Evolutionary conservation across 2,888 invertebrate species (phyloP), one percentile per base, ranked within the genome.

Genomic region (Gandaritis pyraliata): DNA sequence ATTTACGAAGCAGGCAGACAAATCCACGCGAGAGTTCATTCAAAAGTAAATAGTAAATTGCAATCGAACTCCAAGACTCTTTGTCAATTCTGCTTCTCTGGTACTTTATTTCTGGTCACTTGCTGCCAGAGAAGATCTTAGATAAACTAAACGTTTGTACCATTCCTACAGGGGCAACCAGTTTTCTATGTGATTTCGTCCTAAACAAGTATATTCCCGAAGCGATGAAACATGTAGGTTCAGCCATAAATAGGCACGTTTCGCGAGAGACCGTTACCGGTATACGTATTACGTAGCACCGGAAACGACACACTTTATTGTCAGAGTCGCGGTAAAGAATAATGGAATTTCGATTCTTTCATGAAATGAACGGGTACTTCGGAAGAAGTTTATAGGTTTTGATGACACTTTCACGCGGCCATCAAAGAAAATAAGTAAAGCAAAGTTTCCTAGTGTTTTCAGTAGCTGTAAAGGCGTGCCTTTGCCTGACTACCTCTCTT

Each of bases 201-300:
- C 29, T 2, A 13, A 33, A 39, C 38, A 16, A 52, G 39, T 56
- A 38, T 65, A 66, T 66, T 68, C 59, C 49, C 52, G 52, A 53
- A 54, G 54, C 65, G 56, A 57, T 58, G 47, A 62, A 66, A 64
- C n/a, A n/a, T n/a, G n/a, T 68, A 53, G 58, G 58, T 62, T 65
- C 57, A 64, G 59, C 63, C 54, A 64, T 62, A 62, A 67, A 66
- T 61, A 54, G 53, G 64, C 50, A 64, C 59, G 56, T 59, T 52
- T 59, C 55, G 48, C 54, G 57, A 54, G 47, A 51, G 43, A 47
- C 50, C 58, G 58, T 61, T 49, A 63, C 51, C 43, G 16, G 3
- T 43, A 3, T n/a, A n/a, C 33, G 52, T 33, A 48, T 36, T 38
- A 52, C 36, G 38, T 53, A 50, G 52, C 61, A 54, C 47, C 60